Base-by-base conservation (phyloP, 2,888 invertebrate species). In the Noctua comes region DNA sequence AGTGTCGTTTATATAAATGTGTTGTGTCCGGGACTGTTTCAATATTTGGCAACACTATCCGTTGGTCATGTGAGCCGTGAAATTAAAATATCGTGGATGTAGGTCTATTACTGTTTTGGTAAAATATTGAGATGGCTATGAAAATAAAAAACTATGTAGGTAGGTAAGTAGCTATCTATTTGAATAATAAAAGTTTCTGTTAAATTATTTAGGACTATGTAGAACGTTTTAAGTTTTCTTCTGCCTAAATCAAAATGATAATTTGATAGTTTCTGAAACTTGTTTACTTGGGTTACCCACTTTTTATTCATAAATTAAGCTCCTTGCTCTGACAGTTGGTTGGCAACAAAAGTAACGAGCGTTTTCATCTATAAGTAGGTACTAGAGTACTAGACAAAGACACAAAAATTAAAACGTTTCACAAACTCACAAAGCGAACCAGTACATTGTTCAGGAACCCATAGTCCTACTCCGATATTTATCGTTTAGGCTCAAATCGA, bases 11-110 rank as follows among this genome's bases (percentile, higher is more conserved):
- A 46, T 69, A 48, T 51, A 77, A 54, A 31, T 31, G 21, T 46
- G 64, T 59, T 1, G 48, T 13, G 27, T 68, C 36, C 21, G 57
- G 8, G 46, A 59, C 16, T 62, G 31, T 62, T 68, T 27, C 43
- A 46, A 80, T 51, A 59, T 72, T 71, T 85, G 75, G n/a, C 54
- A 81, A 68, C 43, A 73, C n/a, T 64, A 18, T 46, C n/a, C 40
- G 54, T 8, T 31, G 21, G 24, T 75, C 16, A 16, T 40, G 31
- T 31, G 21, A 81, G 43, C 43, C 64, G 68, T 81, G 59, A 74
- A 85, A 85, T 85, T 57, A 68, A 64, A 75, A n/a, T 43, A 43
- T 74, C 43, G 5, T 31, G 13, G 51, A 24, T 21, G 21, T 27
- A n/a, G 11, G 16, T 57, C 24, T 69, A 48, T 21, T 57, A 54